These are phyloP conservation scores for Nomada lathburiana DNA, from an alignment of 2,888 invertebrate species.

Conservation along the genomic window DNA sequence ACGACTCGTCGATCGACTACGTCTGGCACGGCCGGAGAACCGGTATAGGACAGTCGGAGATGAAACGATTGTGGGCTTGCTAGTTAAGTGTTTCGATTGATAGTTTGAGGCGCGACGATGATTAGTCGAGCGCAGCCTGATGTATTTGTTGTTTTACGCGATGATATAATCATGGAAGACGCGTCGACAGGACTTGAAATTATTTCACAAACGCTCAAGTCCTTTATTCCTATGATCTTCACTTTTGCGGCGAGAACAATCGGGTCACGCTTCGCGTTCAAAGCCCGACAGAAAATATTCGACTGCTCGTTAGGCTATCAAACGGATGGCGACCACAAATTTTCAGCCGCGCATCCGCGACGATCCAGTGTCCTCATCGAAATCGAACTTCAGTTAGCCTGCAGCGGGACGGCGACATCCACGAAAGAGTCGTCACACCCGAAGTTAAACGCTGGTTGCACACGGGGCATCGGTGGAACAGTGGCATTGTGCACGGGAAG, in stretches of 20 bases:
- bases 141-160: too few relatives aligned
- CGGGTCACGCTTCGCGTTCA: too few relatives aligned
- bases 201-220: too few relatives aligned
- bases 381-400: slow-evolving; percentile 25
- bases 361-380: not conserved
- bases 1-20: slow-evolving; percentile 59
- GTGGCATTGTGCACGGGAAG: slow-evolving; percentile 42
- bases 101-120: slow-evolving; percentile 1
- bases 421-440: slow-evolving; percentile 16
- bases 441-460: slow-evolving; percentile 38
- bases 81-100: slow-evolving; percentile 21
- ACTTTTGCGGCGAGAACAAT: too few relatives aligned
- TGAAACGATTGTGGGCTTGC: slow-evolving; percentile 35
- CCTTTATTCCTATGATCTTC: too few relatives aligned
- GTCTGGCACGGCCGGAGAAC: slow-evolving; percentile 36
- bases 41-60: slow-evolving; percentile 54
- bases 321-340: not conserved
- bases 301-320: too few relatives aligned
- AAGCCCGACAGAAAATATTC: too few relatives aligned
- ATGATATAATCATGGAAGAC: too few relatives aligned
- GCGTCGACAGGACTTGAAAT: too few relatives aligned
- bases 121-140: not conserved
- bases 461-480: slow-evolving; percentile 32
- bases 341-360: not conserved
- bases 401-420: not conserved